phyloP scores from a whole-genome alignment of 2,888 invertebrate species.

The Drosophila prolongata region DNA sequence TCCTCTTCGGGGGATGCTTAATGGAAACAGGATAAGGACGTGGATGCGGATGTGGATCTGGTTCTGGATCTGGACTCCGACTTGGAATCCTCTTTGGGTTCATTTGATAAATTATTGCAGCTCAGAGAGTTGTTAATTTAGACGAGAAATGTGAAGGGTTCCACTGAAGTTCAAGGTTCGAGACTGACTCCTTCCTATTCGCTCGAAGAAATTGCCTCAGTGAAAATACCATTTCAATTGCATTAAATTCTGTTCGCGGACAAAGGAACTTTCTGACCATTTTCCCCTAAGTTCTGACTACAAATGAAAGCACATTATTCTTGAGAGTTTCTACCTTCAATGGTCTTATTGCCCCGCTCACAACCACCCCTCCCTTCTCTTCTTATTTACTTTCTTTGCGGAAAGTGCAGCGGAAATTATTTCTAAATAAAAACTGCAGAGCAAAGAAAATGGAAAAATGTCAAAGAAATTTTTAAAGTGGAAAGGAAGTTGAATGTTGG shows the following conservation, averaged over 20 bases:
- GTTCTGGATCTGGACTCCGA: slow-evolving; percentile 12
- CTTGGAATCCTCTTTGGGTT: slow-evolving; percentile 21
- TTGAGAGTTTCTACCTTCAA: slow-evolving; percentile 1
- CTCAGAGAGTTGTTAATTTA: slow-evolving; percentile 10
- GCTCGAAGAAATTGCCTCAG: too few species aligned
- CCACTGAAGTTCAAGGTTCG: slow-evolving; percentile 42
- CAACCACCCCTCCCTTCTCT: too few species aligned
- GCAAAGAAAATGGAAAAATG: slow-evolving; percentile 28
- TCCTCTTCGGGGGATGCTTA: slow-evolving; percentile 17
- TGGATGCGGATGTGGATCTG: slow-evolving; percentile 20
- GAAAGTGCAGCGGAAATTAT: slow-evolving; percentile 42
- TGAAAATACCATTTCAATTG: too few species aligned
- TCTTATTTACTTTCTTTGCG: slow-evolving; percentile 12
- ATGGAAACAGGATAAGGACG: slow-evolving; percentile 14
- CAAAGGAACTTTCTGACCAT: slow-evolving; percentile 27
- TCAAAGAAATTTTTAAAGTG: slow-evolving; percentile 28
- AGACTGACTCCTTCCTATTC: not conserved
- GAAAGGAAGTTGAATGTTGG: not conserved
- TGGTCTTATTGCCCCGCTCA: too few species aligned
- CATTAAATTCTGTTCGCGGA: slow-evolving; percentile 19
- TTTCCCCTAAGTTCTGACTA: not conserved
- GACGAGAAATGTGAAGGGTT: slow-evolving; percentile 7
- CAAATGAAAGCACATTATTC: slow-evolving; percentile 33
- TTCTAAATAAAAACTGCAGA: slow-evolving; percentile 29
- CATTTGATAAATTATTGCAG: slow-evolving; percentile 20